Conservation (phyloP, 2,888 invertebrate genomes). For the Drosophila siamana region DNA sequence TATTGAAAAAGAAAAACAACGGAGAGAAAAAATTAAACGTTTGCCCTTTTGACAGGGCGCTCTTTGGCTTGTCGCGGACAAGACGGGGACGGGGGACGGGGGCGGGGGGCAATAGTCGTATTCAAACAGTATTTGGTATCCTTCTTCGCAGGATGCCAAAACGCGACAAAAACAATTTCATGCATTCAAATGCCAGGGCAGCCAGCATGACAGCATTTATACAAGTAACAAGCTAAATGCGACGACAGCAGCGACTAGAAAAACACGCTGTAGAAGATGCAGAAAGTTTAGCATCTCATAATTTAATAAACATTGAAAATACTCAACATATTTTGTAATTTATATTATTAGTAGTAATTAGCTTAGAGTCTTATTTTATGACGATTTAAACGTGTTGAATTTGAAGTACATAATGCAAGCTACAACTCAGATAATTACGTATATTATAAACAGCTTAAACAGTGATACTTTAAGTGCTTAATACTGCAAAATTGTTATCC, state of each 20-base stretch:
- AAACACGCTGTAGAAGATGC: constrained; percentile 16
- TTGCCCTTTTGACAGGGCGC: constrained; percentile 56
- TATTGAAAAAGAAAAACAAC: background rate
- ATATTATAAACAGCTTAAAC: no score
- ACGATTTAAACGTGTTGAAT: no score
- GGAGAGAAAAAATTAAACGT: constrained; percentile 45
- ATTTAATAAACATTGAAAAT: no score
- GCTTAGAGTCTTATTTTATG: no score
- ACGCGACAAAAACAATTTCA: constrained; percentile 76
- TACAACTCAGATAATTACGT: no score
- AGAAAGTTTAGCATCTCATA: no score
- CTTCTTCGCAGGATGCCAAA: constrained; percentile 62
- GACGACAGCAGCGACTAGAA: accelerated
- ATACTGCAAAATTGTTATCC: no score
- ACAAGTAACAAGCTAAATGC: constrained; percentile 8
- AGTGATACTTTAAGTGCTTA: no score
- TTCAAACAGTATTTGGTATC: constrained; percentile 76
- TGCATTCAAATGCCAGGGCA: constrained; percentile 75
- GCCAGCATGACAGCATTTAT: constrained; percentile 54
- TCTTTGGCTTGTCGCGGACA: constrained; percentile 30
- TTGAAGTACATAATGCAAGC: no score
- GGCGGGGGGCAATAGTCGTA: constrained; percentile 25
- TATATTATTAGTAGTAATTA: no score
- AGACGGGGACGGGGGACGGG: no score
- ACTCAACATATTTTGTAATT: no score